A percentile compares a stretch with the other conserved stretches of the same genome.
phyloP scores from a whole-genome alignment of 2,888 invertebrate species.

The Lumbricus terrestris region DNA sequence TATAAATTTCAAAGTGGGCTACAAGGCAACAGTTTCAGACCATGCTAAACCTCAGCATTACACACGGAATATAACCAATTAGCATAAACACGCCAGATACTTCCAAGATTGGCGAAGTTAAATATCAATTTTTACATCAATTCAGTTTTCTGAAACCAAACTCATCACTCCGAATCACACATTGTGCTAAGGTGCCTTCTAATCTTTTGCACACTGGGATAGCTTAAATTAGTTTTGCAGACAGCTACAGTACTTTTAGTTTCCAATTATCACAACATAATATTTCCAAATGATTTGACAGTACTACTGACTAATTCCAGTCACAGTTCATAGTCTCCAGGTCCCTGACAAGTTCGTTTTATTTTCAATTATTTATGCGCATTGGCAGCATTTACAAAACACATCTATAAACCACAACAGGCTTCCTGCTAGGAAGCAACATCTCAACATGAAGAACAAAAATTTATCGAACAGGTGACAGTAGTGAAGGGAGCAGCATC shows the following conservation, averaged over 20 bases:
- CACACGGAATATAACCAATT: background rate
- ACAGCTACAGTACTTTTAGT: background rate
- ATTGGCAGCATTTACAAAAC: background rate
- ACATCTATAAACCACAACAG: background rate
- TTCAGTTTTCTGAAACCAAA: background rate
- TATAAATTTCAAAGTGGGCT: background rate
- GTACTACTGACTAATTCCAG: background rate
- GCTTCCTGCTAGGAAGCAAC: constrained; percentile 3
- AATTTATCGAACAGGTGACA: background rate
- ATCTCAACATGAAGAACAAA: background rate
- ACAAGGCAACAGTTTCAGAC: background rate
- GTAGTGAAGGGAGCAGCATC: background rate
- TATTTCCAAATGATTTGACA: background rate
- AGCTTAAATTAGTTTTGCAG: background rate
- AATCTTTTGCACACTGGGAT: background rate
- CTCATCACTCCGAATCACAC: background rate
- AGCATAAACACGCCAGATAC: background rate
- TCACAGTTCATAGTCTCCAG: background rate
- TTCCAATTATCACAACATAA: background rate
- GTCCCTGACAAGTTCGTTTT: background rate
- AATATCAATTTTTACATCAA: background rate
- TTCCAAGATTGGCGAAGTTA: background rate
- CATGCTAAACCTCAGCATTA: background rate
- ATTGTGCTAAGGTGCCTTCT: background rate
- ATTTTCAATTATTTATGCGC: background rate